Conservation (phyloP, 2,797 vertebrate genomes). For the Enteromius anoplus region DNA sequence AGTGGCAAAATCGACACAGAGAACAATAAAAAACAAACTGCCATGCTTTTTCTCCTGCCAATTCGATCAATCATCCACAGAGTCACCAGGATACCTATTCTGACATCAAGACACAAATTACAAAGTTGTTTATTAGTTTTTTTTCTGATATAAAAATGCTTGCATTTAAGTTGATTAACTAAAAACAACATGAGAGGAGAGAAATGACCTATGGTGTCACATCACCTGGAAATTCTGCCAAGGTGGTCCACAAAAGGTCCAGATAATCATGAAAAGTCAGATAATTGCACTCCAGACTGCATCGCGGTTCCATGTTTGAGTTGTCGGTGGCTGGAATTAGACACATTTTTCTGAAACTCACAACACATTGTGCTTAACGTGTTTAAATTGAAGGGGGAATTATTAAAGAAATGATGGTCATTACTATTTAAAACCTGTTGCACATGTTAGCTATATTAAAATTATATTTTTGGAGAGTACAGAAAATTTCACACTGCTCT, state of each 20-base stretch:
- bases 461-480: not conserved
- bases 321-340: conserved; percentile 73
- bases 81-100: conserved; percentile 82
- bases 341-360: not conserved
- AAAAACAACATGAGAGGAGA: not conserved
- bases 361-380: not conserved
- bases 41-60: conserved; percentile 91
- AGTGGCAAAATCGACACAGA: conserved; percentile 83
- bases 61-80: conserved; percentile 84
- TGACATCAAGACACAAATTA: conserved; percentile 27
- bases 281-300: conserved; percentile 86
- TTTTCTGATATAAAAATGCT: not conserved
- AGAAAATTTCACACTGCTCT: not conserved
- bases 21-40: conserved; percentile 84
- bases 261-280: conserved; percentile 87
- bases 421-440: not conserved
- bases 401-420: not conserved
- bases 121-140: conserved; percentile 16
- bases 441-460: not conserved
- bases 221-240: conserved; percentile 92
- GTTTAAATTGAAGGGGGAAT: not conserved
- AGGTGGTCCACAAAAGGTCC: conserved; percentile 90
- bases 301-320: conserved; percentile 80
- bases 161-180: not conserved
- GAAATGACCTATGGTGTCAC: not conserved